phyloP scores from a whole-genome alignment of 2,888 invertebrate genomes.

The Lamellibrachia satsuma region DNA sequence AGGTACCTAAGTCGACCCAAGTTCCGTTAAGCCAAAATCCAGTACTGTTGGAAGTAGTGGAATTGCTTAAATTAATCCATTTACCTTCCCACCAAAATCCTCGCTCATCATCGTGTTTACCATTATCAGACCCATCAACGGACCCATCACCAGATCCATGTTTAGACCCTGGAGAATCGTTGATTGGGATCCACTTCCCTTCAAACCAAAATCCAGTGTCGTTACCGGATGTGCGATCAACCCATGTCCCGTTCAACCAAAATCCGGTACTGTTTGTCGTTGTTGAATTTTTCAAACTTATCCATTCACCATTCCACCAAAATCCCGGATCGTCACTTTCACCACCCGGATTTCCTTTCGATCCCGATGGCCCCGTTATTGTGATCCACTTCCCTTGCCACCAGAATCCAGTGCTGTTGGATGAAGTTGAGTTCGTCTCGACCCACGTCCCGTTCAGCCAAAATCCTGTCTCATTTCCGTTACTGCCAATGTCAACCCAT shows the following conservation, averaged over 20 bases:
- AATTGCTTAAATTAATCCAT: not conserved
- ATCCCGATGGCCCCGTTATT: not conserved
- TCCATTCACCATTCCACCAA: slow-evolving; percentile 18
- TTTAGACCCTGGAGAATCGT: not conserved
- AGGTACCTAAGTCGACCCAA: slow-evolving; percentile 14
- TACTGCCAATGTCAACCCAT: not conserved
- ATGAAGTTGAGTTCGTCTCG: not conserved
- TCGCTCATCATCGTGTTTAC: not conserved
- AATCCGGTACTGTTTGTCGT: slow-evolving; percentile 17
- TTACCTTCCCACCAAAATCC: not conserved
- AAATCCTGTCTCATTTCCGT: slow-evolving; percentile 20
- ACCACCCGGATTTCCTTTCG: not conserved
- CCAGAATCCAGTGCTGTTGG: slow-evolving; percentile 23
- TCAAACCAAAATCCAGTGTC: not conserved
- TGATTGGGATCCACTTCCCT: not conserved
- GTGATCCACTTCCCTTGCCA: slow-evolving; percentile 17
- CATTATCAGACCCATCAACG: not conserved
- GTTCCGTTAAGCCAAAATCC: slow-evolving; percentile 21
- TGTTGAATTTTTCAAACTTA: not conserved
- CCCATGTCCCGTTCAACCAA: slow-evolving; percentile 17
- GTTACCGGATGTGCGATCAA: not conserved
- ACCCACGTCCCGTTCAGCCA: slow-evolving; percentile 19
- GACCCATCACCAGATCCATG: not conserved
- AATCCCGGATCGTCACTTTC: slow-evolving; percentile 17
- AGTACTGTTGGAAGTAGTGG: slow-evolving; percentile 18